phyloP scores from a whole-genome alignment of 2,888 invertebrate genomes.

The Crossocerus cetratus region DNA sequence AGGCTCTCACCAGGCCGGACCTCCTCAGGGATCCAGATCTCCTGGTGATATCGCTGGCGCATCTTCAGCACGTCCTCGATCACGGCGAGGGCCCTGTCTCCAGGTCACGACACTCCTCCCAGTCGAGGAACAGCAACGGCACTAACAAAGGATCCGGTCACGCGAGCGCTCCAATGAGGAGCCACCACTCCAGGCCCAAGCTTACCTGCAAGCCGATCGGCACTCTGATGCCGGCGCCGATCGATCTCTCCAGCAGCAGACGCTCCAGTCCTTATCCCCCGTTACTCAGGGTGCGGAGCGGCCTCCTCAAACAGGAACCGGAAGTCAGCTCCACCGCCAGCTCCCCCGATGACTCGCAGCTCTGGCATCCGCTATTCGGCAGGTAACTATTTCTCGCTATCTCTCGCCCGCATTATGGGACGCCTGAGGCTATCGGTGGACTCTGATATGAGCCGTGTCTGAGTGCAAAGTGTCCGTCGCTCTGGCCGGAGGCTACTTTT shows the following conservation, averaged over 20 bases:
- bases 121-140: conserved; percentile 36
- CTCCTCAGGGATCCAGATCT: conserved; percentile 88
- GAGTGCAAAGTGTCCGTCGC: too few relatives aligned
- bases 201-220: conserved; percentile 74
- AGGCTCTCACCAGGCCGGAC: conserved; percentile 85
- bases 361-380: conserved; percentile 92
- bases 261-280: conserved; percentile 65
- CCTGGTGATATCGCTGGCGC: conserved; percentile 86
- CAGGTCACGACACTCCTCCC: conserved; percentile 44
- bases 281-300: conserved; percentile 69
- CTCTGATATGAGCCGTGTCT: too few relatives aligned
- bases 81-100: conserved; percentile 67
- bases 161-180: conserved; percentile 37
- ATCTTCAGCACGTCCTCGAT: conserved; percentile 79
- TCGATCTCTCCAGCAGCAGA: conserved; percentile 70
- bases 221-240: conserved; percentile 73
- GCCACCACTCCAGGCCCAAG: conserved; percentile 62
- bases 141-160: conserved; percentile 52
- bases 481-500: too few relatives aligned
- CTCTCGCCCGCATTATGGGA: too few relatives aligned
- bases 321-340: conserved; percentile 73
- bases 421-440: too few relatives aligned
- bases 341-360: conserved; percentile 78
- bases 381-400: conserved; percentile 79
- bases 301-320: conserved; percentile 71